phyloP scores from a whole-genome alignment of 92 coral and sea anemone genomes.

The Epizoanthus ramosus region DNA sequence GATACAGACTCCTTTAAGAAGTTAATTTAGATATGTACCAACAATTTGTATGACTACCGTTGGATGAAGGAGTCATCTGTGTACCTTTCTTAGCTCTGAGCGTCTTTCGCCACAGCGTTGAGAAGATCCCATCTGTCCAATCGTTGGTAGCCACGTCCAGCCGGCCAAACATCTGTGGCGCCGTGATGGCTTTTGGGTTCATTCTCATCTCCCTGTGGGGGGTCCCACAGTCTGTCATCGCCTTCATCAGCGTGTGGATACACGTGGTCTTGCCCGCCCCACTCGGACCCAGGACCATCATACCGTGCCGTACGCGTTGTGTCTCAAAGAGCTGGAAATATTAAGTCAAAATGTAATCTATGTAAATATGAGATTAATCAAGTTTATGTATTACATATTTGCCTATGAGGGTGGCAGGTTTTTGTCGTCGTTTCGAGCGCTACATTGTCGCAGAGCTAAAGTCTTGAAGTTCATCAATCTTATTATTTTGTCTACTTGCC shows the following conservation, averaged over 20 bases:
- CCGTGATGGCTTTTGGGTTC: slow-evolving; percentile 94
- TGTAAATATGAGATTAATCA: too few relatives aligned
- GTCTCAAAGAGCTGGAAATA: slow-evolving; percentile 78
- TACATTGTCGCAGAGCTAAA: too few relatives aligned
- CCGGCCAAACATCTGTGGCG: slow-evolving; percentile 93
- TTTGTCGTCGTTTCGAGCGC: too few relatives aligned
- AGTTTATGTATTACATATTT: too few relatives aligned
- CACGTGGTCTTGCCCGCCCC: slow-evolving; percentile 92
- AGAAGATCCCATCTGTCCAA: slow-evolving; percentile 92
- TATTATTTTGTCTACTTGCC: too few relatives aligned
- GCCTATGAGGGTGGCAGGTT: too few relatives aligned
- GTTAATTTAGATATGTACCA: too few relatives aligned
- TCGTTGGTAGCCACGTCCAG: slow-evolving; percentile 87
- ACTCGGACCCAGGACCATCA: slow-evolving; percentile 95
- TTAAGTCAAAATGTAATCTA: neutral
- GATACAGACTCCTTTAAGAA: too few relatives aligned
- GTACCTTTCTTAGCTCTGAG: slow-evolving; percentile 92
- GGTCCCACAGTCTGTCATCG: slow-evolving; percentile 87
- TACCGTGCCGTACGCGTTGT: slow-evolving; percentile 94
- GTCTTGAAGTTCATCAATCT: too few relatives aligned
- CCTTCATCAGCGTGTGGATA: slow-evolving; percentile 82
- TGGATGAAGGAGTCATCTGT: neutral
- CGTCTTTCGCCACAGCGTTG: slow-evolving; percentile 88
- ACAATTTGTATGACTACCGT: too few relatives aligned
- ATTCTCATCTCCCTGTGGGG: slow-evolving; percentile 93